These are phyloP conservation scores for Holothuria glaberrima DNA, from an alignment of 35 echinoderm and acorn worm genomes.

Conservation along the genomic window DNA sequence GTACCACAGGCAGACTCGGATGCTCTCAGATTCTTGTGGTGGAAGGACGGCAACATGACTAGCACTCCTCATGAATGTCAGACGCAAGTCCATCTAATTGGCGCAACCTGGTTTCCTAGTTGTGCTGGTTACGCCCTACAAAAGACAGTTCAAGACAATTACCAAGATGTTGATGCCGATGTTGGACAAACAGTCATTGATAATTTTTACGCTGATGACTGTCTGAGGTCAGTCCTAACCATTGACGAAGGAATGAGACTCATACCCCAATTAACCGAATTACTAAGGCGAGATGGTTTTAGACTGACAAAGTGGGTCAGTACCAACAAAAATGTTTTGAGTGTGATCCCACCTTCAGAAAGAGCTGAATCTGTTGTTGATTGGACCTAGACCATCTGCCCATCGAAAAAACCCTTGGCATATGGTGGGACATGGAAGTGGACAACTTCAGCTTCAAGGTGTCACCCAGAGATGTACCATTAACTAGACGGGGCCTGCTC, in stretches of 20 bases:
- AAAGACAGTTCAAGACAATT: slow-evolving; percentile 48
- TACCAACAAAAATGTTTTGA: too few species aligned
- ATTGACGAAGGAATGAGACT: slow-evolving; percentile 38
- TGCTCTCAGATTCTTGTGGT: slow-evolving; percentile 52
- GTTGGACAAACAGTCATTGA: too few species aligned
- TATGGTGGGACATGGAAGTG: not conserved
- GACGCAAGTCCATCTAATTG: slow-evolving; percentile 72
- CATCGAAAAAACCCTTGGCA: not conserved
- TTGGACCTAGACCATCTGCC: not conserved
- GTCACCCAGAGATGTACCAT: too few species aligned
- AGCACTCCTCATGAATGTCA: slow-evolving; percentile 19
- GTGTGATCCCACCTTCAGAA: too few species aligned
- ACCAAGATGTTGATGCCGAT: too few species aligned
- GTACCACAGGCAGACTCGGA: slow-evolving; percentile 29
- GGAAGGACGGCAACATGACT: slow-evolving; percentile 42
- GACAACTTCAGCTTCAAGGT: slow-evolving; percentile 2
- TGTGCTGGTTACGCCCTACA: slow-evolving; percentile 59
- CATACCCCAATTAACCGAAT: too few species aligned
- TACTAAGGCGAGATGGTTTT: too few species aligned
- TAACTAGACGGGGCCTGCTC: not conserved
- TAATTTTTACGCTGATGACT: too few species aligned
- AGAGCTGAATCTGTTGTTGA: not conserved
- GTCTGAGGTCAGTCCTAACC: too few species aligned
- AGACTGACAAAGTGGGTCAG: too few species aligned
- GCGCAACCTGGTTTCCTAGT: too few species aligned